A percentile compares a stretch with the other conserved stretches of the same genome.
These are phyloP conservation scores for Drosophila phalerata DNA, from an alignment of 2,888 invertebrate species.

Conservation along the genomic window DNA sequence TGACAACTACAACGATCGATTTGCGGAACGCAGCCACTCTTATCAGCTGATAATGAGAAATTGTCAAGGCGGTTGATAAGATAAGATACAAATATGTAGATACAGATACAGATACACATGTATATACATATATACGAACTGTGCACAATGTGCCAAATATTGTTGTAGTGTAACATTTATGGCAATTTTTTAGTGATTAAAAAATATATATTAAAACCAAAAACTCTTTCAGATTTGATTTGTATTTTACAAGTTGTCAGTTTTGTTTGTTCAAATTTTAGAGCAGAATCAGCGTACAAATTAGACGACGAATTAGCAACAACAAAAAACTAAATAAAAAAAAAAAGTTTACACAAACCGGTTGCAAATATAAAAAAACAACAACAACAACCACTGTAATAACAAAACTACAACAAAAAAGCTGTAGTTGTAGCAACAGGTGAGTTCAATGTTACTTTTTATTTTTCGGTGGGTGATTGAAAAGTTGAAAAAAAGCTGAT, in stretches of 20 bases:
- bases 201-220: background rate
- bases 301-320: constrained; percentile 24
- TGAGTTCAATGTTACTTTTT: constrained; percentile 39
- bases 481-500: background rate
- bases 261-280: constrained; percentile 24
- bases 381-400: constrained; percentile 4
- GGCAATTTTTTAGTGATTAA: constrained; percentile 7
- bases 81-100: constrained; percentile 63
- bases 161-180: constrained; percentile 10
- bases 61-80: constrained; percentile 64
- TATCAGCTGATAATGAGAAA: constrained; percentile 62
- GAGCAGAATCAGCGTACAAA: constrained; percentile 20
- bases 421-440: constrained; percentile 44
- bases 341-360: constrained; percentile 23
- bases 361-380: constrained; percentile 32
- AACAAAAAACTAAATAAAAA: background rate
- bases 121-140: background rate
- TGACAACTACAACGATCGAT: constrained; percentile 29
- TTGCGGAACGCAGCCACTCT: constrained; percentile 15
- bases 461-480: background rate
- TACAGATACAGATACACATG: constrained; percentile 45
- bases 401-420: constrained; percentile 17
- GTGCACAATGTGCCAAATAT: constrained; percentile 32
- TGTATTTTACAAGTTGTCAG: constrained; percentile 23
- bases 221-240: background rate